Evolutionary conservation across 2,797 vertebrate genomes (phyloP).

Genomic region (Salmo trutta): DNA sequence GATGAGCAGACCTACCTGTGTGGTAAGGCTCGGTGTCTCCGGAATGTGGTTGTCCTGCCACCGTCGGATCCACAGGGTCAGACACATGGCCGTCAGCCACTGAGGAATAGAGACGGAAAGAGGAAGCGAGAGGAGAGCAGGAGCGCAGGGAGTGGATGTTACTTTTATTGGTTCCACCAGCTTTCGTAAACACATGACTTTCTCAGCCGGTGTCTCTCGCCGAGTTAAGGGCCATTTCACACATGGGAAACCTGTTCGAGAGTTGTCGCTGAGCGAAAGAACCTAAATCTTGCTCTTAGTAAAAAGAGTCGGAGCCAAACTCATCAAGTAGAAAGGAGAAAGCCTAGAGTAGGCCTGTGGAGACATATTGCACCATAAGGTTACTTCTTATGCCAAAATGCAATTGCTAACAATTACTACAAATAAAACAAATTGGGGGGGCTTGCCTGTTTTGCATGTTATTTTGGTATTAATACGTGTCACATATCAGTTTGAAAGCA

Average conservation of each 20-base stretch:
- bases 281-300: neutral
- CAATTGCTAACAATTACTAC: neutral
- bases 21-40: slow-evolving; percentile 8
- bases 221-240: neutral
- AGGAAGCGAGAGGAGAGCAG: slow-evolving; percentile 13
- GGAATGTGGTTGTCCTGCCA: slow-evolving; percentile 27
- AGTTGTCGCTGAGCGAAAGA: slow-evolving; percentile 22
- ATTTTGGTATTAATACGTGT: too few relatives aligned
- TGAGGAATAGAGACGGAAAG: slow-evolving; percentile 23
- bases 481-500: too few relatives aligned
- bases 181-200: slow-evolving; percentile 44
- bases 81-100: slow-evolving; percentile 31
- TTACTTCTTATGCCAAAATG: neutral
- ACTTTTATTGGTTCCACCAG: slow-evolving; percentile 16
- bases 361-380: neutral
- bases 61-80: slow-evolving; percentile 17
- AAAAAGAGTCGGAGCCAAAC: neutral
- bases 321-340: neutral
- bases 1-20: slow-evolving; percentile 19
- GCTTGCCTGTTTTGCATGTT: too few relatives aligned
- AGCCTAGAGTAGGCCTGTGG: neutral
- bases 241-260: slow-evolving; percentile 42
- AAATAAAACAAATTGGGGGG: too few relatives aligned
- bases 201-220: slow-evolving; percentile 24
- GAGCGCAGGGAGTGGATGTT: slow-evolving; percentile 25